Conservation (phyloP, 92 coral and sea anemone genomes). For the Bergia sp. region DNA sequence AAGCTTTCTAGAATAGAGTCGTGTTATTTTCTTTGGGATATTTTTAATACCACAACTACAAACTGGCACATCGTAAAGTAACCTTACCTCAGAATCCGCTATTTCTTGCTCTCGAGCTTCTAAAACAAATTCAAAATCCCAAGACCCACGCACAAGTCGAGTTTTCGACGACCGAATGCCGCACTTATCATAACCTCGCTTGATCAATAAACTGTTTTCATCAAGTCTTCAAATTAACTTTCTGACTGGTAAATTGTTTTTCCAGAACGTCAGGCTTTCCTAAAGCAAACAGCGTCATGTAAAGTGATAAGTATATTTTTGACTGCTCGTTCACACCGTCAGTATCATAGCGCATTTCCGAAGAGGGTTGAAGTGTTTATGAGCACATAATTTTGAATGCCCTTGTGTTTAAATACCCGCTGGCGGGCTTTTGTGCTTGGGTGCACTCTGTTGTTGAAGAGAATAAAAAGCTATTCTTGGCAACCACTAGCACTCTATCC, state of each 20-base stretch:
- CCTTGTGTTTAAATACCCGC: conserved; percentile 34
- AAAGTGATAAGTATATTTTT: conserved; percentile 16
- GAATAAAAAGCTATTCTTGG: conserved; percentile 39
- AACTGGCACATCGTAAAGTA: neutral
- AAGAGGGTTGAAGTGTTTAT: conserved; percentile 27
- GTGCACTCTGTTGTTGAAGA: conserved; percentile 13
- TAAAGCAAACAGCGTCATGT: conserved; percentile 27
- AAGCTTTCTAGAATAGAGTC: neutral
- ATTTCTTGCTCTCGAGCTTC: neutral
- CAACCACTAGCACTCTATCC: conserved; percentile 11
- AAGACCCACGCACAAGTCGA: neutral
- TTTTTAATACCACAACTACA: neutral
- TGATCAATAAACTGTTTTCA: conserved; percentile 33
- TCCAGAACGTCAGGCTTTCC: conserved; percentile 32
- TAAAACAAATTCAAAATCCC: neutral
- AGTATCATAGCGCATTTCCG: conserved; percentile 3
- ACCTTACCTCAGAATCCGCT: conserved; percentile 14
- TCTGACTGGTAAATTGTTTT: conserved; percentile 33
- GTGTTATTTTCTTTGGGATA: neutral
- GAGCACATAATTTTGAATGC: neutral
- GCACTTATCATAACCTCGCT: neutral
- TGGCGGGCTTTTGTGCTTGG: conserved; percentile 36
- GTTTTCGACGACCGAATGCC: conserved; percentile 14
- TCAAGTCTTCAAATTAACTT: conserved; percentile 39
- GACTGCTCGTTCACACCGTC: conserved; percentile 29